Percentiles rank a stretch among this genome's conserved stretches.
Conservation (phyloP, 2,888 invertebrate genomes). For the Drosophila atroscutellata region DNA sequence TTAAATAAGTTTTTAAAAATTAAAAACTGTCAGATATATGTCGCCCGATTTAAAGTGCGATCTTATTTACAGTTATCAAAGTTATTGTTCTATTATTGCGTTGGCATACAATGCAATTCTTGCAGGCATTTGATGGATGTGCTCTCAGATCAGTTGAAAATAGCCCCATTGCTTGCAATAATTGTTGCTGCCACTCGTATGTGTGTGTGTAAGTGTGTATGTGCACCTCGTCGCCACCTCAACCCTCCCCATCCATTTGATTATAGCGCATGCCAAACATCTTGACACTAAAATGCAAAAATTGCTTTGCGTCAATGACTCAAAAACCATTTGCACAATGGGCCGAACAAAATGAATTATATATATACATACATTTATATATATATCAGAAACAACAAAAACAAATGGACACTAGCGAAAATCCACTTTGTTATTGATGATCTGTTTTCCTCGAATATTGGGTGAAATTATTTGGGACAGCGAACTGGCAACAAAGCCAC, state of each 20-base stretch:
- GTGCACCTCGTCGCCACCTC: constrained; percentile 12
- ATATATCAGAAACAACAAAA: constrained; percentile 25
- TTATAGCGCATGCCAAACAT: constrained; percentile 54
- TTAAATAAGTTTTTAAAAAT: background rate
- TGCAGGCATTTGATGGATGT: constrained; percentile 49
- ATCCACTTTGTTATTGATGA: constrained; percentile 33
- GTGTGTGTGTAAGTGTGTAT: constrained; percentile 9
- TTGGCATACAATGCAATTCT: constrained; percentile 44
- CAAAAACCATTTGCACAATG: constrained; percentile 59
- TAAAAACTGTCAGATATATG: background rate
- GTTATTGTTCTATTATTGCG: constrained; percentile 4
- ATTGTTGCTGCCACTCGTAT: constrained; percentile 75
- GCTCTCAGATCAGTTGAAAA: constrained; percentile 50
- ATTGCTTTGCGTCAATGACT: constrained; percentile 81
- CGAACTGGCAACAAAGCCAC: constrained; percentile 5
- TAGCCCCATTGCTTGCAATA: constrained; percentile 78
- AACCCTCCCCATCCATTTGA: constrained; percentile 16
- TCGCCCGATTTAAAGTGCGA: background rate
- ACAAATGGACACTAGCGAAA: constrained; percentile 40
- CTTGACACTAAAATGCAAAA: constrained; percentile 81
- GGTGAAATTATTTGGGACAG: constrained; percentile 41
- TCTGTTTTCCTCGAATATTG: constrained; percentile 33
- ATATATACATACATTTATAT: no score
- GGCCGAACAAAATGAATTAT: background rate
- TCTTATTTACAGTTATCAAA: background rate